Conservation (phyloP, 2,888 invertebrate species). For the Phaedon cochleariae region DNA sequence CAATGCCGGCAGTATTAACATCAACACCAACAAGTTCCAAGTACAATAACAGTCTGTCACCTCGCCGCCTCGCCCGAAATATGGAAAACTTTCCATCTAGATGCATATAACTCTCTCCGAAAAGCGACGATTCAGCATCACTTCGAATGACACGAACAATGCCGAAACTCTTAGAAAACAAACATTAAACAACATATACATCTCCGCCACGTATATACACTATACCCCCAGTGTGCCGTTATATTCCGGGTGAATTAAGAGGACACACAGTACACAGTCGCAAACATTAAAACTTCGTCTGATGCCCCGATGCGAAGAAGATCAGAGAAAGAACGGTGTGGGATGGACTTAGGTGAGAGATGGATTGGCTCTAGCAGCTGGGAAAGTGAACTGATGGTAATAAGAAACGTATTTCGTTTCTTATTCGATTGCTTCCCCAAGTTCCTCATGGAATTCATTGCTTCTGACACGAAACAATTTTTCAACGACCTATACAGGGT, state of each 20-base stretch:
- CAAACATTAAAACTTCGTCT: not conserved
- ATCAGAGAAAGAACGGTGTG: not conserved
- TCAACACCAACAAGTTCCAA: not conserved
- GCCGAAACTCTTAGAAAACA: conserved; percentile 21
- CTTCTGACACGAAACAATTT: too few species aligned
- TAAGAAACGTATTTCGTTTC: not conserved
- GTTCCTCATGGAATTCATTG: too few species aligned
- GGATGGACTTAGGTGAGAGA: not conserved
- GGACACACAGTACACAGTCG: not conserved
- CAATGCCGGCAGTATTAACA: not conserved
- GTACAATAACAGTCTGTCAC: not conserved
- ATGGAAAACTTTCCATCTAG: conserved; percentile 8
- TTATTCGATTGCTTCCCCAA: too few species aligned
- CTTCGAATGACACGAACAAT: conserved; percentile 8
- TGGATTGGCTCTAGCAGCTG: not conserved
- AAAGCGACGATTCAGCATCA: conserved; percentile 16
- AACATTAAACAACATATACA: conserved; percentile 25
- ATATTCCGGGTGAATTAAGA: not conserved
- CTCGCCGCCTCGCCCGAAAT: not conserved
- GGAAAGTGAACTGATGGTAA: not conserved
- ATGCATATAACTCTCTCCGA: conserved; percentile 9
- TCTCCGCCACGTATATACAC: not conserved
- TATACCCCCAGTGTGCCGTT: conserved; percentile 3
- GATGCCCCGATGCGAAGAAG: not conserved
- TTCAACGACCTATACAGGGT: too few species aligned